Conservation (phyloP, 2,888 invertebrate species). For the Chrysina gloriosa region DNA sequence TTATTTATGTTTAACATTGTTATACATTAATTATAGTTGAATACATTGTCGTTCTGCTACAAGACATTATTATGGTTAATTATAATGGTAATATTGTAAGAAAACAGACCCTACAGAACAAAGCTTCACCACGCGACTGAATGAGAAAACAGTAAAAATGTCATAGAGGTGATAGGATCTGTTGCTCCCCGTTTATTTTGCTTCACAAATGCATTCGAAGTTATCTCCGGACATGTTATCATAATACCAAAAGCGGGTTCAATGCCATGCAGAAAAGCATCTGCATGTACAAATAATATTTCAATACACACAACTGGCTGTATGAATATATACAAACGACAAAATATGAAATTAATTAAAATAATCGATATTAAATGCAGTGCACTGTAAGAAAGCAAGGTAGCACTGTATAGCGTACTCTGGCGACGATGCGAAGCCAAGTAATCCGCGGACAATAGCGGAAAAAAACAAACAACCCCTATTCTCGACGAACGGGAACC, state of each 20-base stretch:
- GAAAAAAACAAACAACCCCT: background rate
- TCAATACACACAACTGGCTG: background rate
- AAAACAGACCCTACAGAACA: slow-evolving; percentile 18
- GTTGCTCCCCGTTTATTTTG: background rate
- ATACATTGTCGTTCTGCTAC: no score
- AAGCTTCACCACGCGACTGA: slow-evolving; percentile 21
- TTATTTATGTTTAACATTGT: no score
- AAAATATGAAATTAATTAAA: slow-evolving; percentile 13
- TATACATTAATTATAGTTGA: no score
- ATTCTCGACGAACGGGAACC: background rate
- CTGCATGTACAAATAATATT: background rate
- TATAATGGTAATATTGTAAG: background rate
- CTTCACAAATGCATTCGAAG: slow-evolving; percentile 3
- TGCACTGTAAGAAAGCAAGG: slow-evolving; percentile 10
- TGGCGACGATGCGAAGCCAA: background rate
- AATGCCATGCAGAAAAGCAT: background rate
- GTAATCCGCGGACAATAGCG: background rate
- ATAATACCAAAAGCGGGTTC: slow-evolving; percentile 7
- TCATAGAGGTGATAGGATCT: background rate
- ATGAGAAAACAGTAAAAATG: slow-evolving; percentile 7
- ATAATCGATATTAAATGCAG: slow-evolving; percentile 13
- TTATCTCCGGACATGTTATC: slow-evolving; percentile 6
- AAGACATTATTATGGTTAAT: background rate
- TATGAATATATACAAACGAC: background rate
- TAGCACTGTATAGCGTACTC: background rate